Base-by-base conservation (phyloP, 2,113 vertebrate species). In the Chlamydotis undulata region DNA sequence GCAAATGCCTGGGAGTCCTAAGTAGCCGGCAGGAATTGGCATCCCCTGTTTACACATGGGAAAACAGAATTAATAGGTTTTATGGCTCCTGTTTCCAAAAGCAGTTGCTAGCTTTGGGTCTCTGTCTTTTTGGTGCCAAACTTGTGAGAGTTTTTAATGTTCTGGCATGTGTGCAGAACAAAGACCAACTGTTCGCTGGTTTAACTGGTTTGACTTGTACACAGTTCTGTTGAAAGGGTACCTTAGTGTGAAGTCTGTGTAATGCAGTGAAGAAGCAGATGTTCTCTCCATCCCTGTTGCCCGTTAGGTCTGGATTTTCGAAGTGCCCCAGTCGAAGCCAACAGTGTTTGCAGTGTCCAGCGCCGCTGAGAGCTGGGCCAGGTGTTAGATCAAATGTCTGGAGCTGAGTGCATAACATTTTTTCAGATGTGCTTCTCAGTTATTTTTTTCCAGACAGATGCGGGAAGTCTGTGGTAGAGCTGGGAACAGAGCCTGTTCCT, bases 311-410 rank as follows among this genome's bases (percentile, higher is more conserved):
- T 96, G 96, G 64, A 75, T 87, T 94, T 96, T 61, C 90, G 85
- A 83, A 94, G 83, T 87, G 73, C 65, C 86, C 65, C 74, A 60
- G 65, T 47, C 0, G 43, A 94, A 94, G 71, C 82, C 92, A 92
- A 94, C 94, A 96, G 95, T 94, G 73, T 94, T 90, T 89, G 92
- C 89, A 89, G 92, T 96, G 93, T 96, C 95, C 96, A 83, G 88
- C 15, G 9, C 77, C 0, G 10, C 90, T 64, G 90, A 91, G 95
- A 94, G 90, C 83, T 56, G 17, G 80, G 76, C 96, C 94, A 96
- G 96, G 95, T 96, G 96, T 96, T 82, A 96, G 94, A 96, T 96
- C 93, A 89, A 91, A 95, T 96, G 92, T 93, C 93, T 95, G 85
- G 92, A 90, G 80, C 83, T 67, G 77, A 71, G 92, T 1, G 7